Evolutionary conservation across 2,888 invertebrate genomes (phyloP), one percentile per base, ranked within the genome.

Genomic region (Neocrepidodera transversa): DNA sequence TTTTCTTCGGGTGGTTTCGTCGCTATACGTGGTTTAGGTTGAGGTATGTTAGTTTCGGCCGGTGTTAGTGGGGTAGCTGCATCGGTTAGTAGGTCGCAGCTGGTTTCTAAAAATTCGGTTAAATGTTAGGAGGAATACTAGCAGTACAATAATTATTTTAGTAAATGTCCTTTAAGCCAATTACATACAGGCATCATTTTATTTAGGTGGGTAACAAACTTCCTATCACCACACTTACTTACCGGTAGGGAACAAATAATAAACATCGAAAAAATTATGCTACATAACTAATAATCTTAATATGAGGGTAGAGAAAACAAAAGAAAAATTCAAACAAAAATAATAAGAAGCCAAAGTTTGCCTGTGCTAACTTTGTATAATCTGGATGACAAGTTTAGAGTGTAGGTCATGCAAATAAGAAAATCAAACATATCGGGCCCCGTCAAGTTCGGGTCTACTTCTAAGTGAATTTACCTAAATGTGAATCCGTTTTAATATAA

Each of bases 1-100:
- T 38, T 20, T 6, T 61, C 63, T 58, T 57, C 59, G 7, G 23
- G 32, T 58, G 66, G 58, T 68, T 73, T 69, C 11, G 45, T 53
- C 47, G 66, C 65, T 50, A 66, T 74, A 62, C 83, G 80, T 50
- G 83, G 83, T 73, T 81, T 83, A 67, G 83, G 82, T 77, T 80
- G 81, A 63, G 83, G 83, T 69, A 75, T 66, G 64, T 79, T 74
- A 71, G 76, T 76, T 71, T 76, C 76, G 60, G 74, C 66, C 63
- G 74, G 65, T 70, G 76, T 74, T 76, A 73, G 71, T 71, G 71
- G 71, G 60, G 70, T 59, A 68, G 72, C 67, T 68, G 75, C 74
- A 55, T 68, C 65, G n/a, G 74, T 77, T 78, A 78, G 74, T 76
- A 68, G 73, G 65, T 72, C 76, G 74, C 72, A 73, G 77, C 73